A percentile compares a stretch with the other conserved stretches of the same genome.
phyloP scores from a whole-genome alignment of 2,113 vertebrate genomes.

The Regulus satrapa region DNA sequence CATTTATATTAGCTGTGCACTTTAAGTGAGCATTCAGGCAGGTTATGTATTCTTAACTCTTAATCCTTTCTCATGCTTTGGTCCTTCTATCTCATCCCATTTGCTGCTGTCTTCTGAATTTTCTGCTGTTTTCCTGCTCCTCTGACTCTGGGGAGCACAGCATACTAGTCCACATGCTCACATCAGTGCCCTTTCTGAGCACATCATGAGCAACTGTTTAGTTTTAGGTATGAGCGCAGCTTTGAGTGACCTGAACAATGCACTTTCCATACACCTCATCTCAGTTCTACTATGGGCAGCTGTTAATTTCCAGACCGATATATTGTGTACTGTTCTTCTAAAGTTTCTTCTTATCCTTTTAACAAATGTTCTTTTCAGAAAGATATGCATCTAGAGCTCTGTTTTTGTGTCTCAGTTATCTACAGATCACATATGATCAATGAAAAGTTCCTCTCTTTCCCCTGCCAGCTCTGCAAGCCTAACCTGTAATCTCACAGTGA shows the following conservation, averaged over 20 bases:
- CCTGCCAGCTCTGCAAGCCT: neutral
- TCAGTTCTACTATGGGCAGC: neutral
- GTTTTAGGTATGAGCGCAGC: neutral
- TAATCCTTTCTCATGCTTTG: neutral
- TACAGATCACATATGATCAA: neutral
- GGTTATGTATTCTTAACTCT: neutral
- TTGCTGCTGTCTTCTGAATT: neutral
- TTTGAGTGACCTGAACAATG: neutral
- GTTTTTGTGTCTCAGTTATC: neutral
- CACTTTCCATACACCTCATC: rapidly evolving
- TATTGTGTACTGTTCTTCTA: neutral
- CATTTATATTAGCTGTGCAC: neutral
- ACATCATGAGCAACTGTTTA: neutral
- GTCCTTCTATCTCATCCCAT: neutral
- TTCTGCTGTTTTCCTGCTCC: neutral
- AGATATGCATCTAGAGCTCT: neutral
- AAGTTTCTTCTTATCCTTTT: neutral
- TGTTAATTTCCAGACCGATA: neutral
- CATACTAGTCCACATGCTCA: neutral
- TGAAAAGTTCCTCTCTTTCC: neutral
- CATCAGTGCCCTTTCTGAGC: neutral
- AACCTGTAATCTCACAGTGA: neutral
- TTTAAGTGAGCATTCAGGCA: neutral
- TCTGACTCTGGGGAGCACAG: neutral
- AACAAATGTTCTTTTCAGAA: neutral